These are phyloP conservation scores for Elgaria multicarinata DNA, from an alignment of 2,113 vertebrate species.

Conservation along the genomic window DNA sequence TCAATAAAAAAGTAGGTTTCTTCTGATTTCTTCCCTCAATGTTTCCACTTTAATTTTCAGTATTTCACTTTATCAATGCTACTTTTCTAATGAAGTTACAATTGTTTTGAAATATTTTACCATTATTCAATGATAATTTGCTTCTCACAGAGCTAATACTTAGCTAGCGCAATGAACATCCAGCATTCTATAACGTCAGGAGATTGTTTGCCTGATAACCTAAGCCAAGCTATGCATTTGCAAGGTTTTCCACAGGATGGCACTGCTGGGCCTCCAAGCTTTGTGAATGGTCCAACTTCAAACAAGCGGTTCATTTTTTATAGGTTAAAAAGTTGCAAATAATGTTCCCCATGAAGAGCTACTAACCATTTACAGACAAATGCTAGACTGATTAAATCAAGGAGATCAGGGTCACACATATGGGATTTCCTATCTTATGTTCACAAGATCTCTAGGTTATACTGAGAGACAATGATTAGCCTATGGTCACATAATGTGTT, in stretches of 20 bases:
- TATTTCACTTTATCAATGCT: background rate
- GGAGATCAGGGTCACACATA: background rate
- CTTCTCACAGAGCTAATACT: background rate
- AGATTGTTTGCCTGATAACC: slow-evolving; percentile 43
- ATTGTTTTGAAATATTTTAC: slow-evolving; percentile 41
- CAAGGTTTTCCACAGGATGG: slow-evolving; percentile 75
- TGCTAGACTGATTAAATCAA: background rate
- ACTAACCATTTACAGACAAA: background rate
- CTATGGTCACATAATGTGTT: background rate
- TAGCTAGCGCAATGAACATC: slow-evolving; percentile 23
- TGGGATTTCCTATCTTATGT: background rate
- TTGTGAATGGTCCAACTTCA: background rate
- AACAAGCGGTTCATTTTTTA: slow-evolving; percentile 23
- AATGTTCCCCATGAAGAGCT: background rate
- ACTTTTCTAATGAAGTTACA: slow-evolving; percentile 21
- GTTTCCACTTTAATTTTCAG: background rate
- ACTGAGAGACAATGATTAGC: background rate
- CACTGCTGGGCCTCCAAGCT: slow-evolving; percentile 69
- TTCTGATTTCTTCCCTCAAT: background rate
- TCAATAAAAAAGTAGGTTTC: too few relatives aligned
- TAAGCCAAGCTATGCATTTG: background rate
- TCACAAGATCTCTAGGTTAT: background rate
- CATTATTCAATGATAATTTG: slow-evolving; percentile 27
- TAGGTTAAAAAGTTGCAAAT: slow-evolving; percentile 14
- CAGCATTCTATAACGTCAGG: slow-evolving; percentile 12